phyloP scores from a whole-genome alignment of 1,140 invertebrate genomes.

The Propsilocerus akamusi region DNA sequence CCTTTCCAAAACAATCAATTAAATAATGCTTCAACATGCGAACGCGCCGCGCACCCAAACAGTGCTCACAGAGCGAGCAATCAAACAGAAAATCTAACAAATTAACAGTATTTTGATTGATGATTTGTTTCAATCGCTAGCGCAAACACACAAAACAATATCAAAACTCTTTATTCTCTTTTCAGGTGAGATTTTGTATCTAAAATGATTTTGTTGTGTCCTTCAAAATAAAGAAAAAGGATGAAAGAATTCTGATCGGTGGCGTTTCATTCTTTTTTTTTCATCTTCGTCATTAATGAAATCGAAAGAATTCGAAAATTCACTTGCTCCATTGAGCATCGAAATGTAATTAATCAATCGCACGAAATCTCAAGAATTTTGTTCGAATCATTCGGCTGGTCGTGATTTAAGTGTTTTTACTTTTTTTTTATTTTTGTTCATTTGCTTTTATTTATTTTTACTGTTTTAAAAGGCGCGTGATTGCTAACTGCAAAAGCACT shows the following conservation, averaged over 20 bases:
- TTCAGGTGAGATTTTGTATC: not conserved
- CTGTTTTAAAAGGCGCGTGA: too few species aligned
- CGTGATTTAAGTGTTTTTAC: not conserved
- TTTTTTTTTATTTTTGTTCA: not conserved
- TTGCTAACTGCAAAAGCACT: too few species aligned
- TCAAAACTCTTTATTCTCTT: not conserved
- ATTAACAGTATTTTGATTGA: constrained; percentile 3
- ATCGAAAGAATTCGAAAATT: not conserved
- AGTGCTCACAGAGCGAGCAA: too few species aligned
- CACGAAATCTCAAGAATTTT: not conserved
- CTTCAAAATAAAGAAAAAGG: too few species aligned
- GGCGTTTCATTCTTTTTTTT: too few species aligned
- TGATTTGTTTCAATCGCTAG: not conserved
- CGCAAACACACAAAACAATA: not conserved
- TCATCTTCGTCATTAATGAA: not conserved
- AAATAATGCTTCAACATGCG: constrained; percentile 3
- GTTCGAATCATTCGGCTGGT: not conserved
- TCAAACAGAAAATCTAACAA: constrained; percentile 3
- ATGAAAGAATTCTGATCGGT: too few species aligned
- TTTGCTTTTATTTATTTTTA: too few species aligned
- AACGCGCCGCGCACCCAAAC: too few species aligned
- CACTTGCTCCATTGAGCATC: not conserved
- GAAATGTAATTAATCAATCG: constrained; percentile 1
- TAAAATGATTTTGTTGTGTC: not conserved
- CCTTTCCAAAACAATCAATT: constrained; percentile 2